Evolutionary conservation across 1,140 invertebrate genomes (phyloP), one percentile per base, ranked within the genome.

Genomic region (Tribolium madens): DNA sequence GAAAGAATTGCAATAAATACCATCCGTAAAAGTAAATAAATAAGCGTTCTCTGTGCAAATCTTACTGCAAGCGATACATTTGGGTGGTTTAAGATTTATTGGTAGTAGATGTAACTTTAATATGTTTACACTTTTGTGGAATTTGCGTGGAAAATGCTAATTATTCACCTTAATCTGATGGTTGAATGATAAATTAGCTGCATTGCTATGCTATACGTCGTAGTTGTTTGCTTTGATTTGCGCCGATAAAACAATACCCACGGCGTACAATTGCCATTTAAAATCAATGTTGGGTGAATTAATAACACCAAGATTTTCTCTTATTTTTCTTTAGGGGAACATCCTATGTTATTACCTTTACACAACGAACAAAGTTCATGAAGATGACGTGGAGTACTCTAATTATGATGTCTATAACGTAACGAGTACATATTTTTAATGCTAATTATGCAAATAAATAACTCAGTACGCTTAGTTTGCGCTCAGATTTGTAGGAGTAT

Each of bases 401-500:
- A 18, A 64, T 64, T 33, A 26, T 33, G 21, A 31, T 64, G 26
- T 0, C 6, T 3, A 64, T 5, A 33, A 12, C 57, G 12, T 33
- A 33, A 64, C 26, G 12, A 64, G 26, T 33, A 26, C 14, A 14
- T 42, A 18, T 64, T 33, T 64, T 33, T 64, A 31, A 64, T 64
- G 57, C 57, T 64, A 64, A 64, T 64, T 31, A 64, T 64, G 57
- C 57, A 64, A 64, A 64, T 33, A 31, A 64, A 33, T 26, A 64
- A 31, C 57, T 64, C 57, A 31, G 46, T 60, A 42, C 48, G 31
- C 12, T 46, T 60, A 74, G 73, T 74, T 60, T 14, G 57, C 36
- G 50, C 57, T 57, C 50, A 74, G 73, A 60, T 57, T 74, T 74
- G 73, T 74, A 47, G 73, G 73, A 60, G 73, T 74, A 57, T 74